These are phyloP conservation scores for Empidonax traillii DNA, from an alignment of 2,113 vertebrate genomes.

Conservation along the genomic window DNA sequence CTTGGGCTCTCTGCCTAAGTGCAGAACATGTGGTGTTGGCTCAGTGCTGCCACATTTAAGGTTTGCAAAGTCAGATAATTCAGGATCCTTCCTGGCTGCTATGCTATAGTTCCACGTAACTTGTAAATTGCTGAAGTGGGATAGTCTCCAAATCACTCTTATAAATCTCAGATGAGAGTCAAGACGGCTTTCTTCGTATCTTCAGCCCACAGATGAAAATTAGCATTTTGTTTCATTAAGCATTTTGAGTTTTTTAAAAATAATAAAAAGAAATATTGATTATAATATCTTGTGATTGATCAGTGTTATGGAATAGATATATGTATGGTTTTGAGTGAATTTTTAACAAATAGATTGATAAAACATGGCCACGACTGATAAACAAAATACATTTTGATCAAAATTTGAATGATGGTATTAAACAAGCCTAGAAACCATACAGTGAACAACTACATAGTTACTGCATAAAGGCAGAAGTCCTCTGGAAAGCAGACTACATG, in stretches of 20 bases:
- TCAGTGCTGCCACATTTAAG: background rate
- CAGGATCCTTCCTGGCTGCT: background rate
- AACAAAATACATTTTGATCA: background rate
- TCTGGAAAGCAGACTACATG: background rate
- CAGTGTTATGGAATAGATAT: background rate
- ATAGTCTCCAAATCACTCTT: background rate
- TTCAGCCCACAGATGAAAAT: background rate
- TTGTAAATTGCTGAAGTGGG: background rate
- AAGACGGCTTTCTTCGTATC: background rate
- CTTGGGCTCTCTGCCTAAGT: background rate
- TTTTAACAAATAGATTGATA: background rate
- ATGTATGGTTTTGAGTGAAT: background rate
- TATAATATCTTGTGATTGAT: background rate
- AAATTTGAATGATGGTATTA: background rate
- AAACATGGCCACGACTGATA: rapidly evolving
- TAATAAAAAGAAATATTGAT: background rate
- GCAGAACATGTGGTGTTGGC: background rate
- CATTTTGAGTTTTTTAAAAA: background rate
- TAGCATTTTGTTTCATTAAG: background rate
- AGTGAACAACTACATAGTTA: background rate
- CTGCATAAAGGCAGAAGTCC: background rate
- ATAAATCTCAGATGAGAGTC: background rate
- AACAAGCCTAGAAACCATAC: background rate
- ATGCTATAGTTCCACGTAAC: rapidly evolving
- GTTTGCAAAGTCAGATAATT: background rate